A percentile compares a stretch with the other conserved stretches of the same genome.
Evolutionary conservation across 2,797 vertebrate species (phyloP).

Genomic region (Tympanoctomys barrerae): DNA sequence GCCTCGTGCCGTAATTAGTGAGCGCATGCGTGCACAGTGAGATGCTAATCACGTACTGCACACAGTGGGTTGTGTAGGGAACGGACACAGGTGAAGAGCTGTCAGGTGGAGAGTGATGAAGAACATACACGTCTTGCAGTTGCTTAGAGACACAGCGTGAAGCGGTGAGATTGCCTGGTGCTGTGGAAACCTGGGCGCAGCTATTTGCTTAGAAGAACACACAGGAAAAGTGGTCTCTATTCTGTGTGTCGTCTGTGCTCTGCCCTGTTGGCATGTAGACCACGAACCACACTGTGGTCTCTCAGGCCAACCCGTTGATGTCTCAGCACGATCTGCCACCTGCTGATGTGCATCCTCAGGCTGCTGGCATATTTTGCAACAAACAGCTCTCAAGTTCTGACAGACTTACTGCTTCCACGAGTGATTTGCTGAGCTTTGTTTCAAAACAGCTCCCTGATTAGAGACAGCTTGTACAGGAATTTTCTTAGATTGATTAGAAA

Average conservation of each 20-base stretch:
- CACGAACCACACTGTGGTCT: not conserved
- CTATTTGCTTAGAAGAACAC: constrained; percentile 4
- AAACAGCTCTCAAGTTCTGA: not conserved
- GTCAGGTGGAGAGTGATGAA: constrained; percentile 65
- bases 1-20: not conserved
- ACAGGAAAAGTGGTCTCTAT: not conserved
- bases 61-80: not conserved
- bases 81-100: constrained; percentile 27
- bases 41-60: not conserved
- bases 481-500: constrained; percentile 13
- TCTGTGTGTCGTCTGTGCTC: not conserved
- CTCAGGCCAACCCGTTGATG: not conserved
- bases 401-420: not conserved
- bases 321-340: not conserved
- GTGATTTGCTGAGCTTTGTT: constrained; percentile 7
- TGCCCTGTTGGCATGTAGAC: not conserved
- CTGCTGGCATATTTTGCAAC: not conserved
- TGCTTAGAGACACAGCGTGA: not conserved
- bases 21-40: not conserved
- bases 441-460: constrained; percentile 20
- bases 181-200: not conserved
- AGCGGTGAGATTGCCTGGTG: constrained; percentile 33
- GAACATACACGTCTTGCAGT: not conserved
- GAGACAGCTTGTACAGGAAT: not conserved
- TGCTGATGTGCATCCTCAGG: not conserved